Evolutionary conservation across 1,140 invertebrate genomes (phyloP), one percentile per base, ranked within the genome.

Genomic region (Capitella teleta): DNA sequence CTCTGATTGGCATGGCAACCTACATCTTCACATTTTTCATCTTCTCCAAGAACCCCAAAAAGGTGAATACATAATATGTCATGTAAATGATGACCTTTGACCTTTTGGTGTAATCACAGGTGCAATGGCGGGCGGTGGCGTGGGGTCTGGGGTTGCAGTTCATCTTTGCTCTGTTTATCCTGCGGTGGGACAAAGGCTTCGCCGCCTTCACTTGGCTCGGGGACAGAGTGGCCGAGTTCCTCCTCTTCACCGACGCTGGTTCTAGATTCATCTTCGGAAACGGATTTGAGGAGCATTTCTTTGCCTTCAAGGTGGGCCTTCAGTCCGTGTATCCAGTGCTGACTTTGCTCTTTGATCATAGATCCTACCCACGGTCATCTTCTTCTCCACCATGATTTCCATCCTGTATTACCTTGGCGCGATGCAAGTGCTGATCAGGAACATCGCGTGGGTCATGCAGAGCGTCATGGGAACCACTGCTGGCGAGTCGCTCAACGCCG

Each of bases 111-210:
- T n/a, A 44, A 12, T 55, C 53, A 21, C 50, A 72, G 69, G 61
- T 72, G 12, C 59, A 63, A 12, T 72, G 69, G 69, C 61, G 66
- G 41, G 61, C 68, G 6, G 66, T 70, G 5, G 57, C 63, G 14
- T 83, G 80, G 63, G 92, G 91, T 0, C 64, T 94, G 2, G 74
- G 80, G 0, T 67, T 94, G 6, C 93, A 98, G 74, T 88, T 95
- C 60, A 40, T 81, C 1, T 80, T 97, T 51, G 93, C 87, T 0
- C 57, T 96, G 0, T 54, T 94, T 2, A 87, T 89, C 47, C 82
- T 98, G 42, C 78, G 86, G 56, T 94, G 87, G 83, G 61, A 78
- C 1, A 71, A 80, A 30, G 92, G 93, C 0, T 76, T 83, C 41
- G 62, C 74, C 1, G 79, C 87, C 16, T 83, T 96, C 49, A 67